These are phyloP conservation scores for Clinocottus analis DNA, from an alignment of 2,113 vertebrate species.

Conservation along the genomic window DNA sequence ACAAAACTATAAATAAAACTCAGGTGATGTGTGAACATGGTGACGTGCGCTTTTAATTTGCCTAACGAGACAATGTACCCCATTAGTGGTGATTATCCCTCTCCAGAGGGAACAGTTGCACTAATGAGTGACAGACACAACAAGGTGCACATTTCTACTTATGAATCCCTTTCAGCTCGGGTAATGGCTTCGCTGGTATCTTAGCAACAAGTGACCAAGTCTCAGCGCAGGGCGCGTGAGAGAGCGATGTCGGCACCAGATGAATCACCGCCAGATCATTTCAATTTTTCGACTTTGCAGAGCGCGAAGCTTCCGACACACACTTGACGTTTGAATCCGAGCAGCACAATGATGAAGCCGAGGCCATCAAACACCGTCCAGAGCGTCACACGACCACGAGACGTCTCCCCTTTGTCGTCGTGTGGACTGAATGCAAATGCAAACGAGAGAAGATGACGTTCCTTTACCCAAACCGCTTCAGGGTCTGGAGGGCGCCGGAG, in stretches of 20 bases:
- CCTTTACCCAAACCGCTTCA: no score
- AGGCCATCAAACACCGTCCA: no score
- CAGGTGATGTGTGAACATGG: neutral
- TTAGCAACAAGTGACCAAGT: slow-evolving; percentile 63
- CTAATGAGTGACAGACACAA: slow-evolving; percentile 22
- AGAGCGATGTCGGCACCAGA: neutral
- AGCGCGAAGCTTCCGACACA: neutral
- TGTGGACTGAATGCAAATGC: neutral
- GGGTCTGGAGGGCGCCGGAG: no score
- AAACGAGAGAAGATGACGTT: neutral
- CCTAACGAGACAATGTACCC: neutral
- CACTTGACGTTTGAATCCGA: neutral
- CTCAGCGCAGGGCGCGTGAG: neutral
- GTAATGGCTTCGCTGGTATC: slow-evolving; percentile 48
- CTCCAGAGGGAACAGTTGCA: neutral
- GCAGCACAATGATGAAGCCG: no score
- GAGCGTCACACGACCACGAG: neutral
- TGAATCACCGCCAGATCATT: neutral
- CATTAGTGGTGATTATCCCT: neutral
- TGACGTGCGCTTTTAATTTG: neutral
- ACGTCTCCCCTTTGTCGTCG: neutral
- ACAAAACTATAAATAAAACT: neutral
- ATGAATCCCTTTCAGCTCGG: slow-evolving; percentile 8
- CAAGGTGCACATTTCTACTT: slow-evolving; percentile 3
- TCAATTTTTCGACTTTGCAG: neutral